phyloP scores from a whole-genome alignment of 2,797 vertebrate genomes.

The Epinephelus malabaricus region DNA sequence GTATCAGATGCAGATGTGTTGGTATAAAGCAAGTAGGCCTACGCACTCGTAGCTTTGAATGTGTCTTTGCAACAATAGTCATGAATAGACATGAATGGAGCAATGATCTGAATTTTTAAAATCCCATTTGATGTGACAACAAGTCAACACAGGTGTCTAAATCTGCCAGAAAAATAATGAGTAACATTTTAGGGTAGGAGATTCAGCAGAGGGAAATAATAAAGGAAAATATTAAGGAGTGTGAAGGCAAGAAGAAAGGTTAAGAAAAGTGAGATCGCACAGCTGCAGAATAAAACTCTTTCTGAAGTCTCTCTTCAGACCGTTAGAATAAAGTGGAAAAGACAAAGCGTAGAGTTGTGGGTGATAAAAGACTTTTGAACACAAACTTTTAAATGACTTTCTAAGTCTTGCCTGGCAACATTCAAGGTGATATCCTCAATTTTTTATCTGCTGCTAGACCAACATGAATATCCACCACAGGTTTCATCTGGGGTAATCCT shows the following conservation, averaged over 20 bases:
- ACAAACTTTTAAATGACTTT: constrained; percentile 7
- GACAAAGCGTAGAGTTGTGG: not conserved
- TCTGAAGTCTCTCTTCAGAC: constrained; percentile 6
- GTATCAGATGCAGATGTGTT: too few relatives aligned
- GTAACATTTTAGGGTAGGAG: not conserved
- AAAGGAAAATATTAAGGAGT: not conserved
- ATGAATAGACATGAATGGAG: not conserved
- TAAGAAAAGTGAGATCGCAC: not conserved
- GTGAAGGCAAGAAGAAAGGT: not conserved
- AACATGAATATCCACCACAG: constrained; percentile 20
- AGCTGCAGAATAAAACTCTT: not conserved
- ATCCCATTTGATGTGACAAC: not conserved
- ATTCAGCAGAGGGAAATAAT: too few relatives aligned
- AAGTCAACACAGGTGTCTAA: not conserved
- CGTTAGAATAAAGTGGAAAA: constrained; percentile 6
- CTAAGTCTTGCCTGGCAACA: not conserved
- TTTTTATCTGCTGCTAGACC: constrained; percentile 10
- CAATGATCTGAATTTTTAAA: not conserved
- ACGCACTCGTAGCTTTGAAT: too few relatives aligned
- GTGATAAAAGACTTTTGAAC: not conserved
- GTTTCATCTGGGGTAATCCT: not conserved
- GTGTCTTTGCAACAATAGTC: too few relatives aligned
- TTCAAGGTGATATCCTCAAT: constrained; percentile 33
- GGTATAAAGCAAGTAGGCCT: too few relatives aligned
- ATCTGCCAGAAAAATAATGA: not conserved